Evolutionary conservation across 2,797 vertebrate genomes (phyloP), one percentile per base, ranked within the genome.

Genomic region (Coracias cyanogaster): DNA sequence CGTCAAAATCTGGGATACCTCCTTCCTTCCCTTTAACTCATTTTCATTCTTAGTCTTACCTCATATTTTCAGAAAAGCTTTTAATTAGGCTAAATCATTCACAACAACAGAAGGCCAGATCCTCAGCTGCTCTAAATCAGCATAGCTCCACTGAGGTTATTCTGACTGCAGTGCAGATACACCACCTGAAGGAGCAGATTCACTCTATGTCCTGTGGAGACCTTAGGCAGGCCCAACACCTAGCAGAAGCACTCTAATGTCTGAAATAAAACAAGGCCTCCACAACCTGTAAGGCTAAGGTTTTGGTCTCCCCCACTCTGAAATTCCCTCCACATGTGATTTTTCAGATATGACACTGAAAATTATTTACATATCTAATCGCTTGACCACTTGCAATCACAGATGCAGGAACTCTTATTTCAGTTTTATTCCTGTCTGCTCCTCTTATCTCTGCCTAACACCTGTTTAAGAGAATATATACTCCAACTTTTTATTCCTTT

Each of bases 401-500:
- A 86, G 69, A 22, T 3, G 6, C 12, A 78, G n/a, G 55, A 92
- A 72, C 3, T 31, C 21, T 91, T 77, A 86, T 82, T 93, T 83
- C 51, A 48, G 12, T 91, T 86, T 91, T 77, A 67, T 72, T 74
- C 41, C 24, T 41, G 12, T 58, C 69, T 82, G 89, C 55, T 48
- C 21, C 25, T 77, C 77, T 94, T 96, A 95, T 92, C 89, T 86
- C 67, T 93, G 52, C 31, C 51, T 84, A 93, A 80, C 93, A 96
- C 93, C 89, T 89, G 76, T 39, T 77, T 90, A 84, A 71, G 18
- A 77, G 26, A 92, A 79, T 58, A 64, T 46, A 69, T 21, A 28
- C 6, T 48, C 86, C 39, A 24, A 60, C 19, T 45, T 93, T 69
- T 86, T 82, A 77, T 82, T 84, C 19, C n/a, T 74, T 82, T 86